Evolutionary conservation across 2,113 vertebrate genomes (phyloP).

Genomic region (Tauraco erythrolophus): DNA sequence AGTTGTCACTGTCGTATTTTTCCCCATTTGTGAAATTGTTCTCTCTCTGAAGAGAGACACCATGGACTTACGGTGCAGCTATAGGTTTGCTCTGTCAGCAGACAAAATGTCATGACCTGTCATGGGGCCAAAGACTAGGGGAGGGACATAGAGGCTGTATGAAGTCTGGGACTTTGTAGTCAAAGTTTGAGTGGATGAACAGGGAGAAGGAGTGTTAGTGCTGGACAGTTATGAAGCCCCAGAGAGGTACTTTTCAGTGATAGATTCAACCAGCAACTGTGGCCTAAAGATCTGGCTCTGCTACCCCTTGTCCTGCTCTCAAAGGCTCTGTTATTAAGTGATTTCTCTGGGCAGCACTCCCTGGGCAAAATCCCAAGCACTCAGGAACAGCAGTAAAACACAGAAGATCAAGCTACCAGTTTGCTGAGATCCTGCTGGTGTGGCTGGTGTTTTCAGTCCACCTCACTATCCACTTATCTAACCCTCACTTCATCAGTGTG

Average conservation of each 20-base stretch:
- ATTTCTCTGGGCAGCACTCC: background rate
- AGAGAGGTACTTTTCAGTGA: background rate
- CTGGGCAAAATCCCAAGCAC: background rate
- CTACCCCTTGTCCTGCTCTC: rapidly evolving
- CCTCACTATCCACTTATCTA: background rate
- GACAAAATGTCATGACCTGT: background rate
- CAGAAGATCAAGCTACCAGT: background rate
- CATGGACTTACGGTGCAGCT: background rate
- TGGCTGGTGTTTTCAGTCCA: background rate
- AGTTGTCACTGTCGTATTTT: background rate
- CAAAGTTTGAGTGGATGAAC: background rate
- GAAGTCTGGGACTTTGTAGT: background rate
- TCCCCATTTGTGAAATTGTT: background rate
- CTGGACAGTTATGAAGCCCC: background rate
- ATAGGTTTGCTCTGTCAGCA: background rate
- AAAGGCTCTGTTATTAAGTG: background rate
- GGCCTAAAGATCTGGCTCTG: background rate
- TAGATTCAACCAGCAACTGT: background rate
- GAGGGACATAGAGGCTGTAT: background rate
- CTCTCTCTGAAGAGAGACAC: background rate
- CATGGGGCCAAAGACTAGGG: background rate
- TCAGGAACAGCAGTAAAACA: background rate
- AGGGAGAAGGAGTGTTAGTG: background rate
- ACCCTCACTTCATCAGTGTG: rapidly evolving
- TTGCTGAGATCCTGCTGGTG: background rate